Evolutionary conservation across 2,113 vertebrate species (phyloP).

Genomic region (Toxotes chatareus): DNA sequence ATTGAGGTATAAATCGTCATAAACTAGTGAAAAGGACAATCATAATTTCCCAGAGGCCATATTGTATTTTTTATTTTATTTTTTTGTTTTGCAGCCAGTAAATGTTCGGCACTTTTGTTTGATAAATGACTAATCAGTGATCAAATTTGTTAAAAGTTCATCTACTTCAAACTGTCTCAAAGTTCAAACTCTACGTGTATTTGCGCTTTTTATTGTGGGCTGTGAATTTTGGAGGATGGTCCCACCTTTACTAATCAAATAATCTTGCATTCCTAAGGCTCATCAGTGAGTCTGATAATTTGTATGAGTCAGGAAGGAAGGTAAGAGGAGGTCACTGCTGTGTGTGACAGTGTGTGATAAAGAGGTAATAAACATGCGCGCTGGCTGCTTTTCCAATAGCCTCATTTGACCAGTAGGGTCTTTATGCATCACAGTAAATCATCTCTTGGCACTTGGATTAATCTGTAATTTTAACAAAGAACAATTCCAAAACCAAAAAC

Average conservation of each 20-base stretch:
- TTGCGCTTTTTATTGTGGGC: conserved; percentile 19
- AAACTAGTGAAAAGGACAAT: too few species aligned
- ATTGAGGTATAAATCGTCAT: too few species aligned
- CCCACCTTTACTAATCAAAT: conserved; percentile 50
- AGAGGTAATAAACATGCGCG: not conserved
- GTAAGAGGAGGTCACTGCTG: not conserved
- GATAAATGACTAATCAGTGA: too few species aligned
- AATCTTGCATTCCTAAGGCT: conserved; percentile 28
- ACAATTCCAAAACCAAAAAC: not conserved
- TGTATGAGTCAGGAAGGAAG: not conserved
- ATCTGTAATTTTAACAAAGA: not conserved
- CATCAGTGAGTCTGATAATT: not conserved
- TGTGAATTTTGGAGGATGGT: not conserved
- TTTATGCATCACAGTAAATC: not conserved
- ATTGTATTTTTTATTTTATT: too few species aligned
- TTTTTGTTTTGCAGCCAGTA: too few species aligned
- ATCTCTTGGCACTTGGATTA: not conserved
- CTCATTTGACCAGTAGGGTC: not conserved
- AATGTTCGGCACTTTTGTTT: too few species aligned
- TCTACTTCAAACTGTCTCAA: conserved; percentile 17
- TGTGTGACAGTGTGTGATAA: conserved; percentile 8
- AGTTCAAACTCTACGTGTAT: conserved; percentile 22
- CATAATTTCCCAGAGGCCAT: too few species aligned
- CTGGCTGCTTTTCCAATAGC: not conserved
- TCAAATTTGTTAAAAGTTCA: too few species aligned